Evolutionary conservation across 2,888 invertebrate genomes (phyloP).

Genomic region (Drosophila gaucha): DNA sequence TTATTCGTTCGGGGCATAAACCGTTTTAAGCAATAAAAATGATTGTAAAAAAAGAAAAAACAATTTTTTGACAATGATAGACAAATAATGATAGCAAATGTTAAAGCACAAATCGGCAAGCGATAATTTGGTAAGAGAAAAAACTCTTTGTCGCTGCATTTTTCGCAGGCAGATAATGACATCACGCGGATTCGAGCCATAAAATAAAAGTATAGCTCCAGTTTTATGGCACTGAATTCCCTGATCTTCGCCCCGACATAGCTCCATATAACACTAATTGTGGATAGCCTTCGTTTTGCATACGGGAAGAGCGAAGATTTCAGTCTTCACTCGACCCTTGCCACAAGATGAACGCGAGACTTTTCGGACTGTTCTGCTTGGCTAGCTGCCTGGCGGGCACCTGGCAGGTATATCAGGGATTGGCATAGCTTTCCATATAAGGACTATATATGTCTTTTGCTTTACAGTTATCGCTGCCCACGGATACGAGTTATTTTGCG

Average conservation of each 20-base stretch:
- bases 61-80: background rate
- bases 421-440: background rate
- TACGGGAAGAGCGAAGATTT: background rate
- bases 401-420: conserved; percentile 23
- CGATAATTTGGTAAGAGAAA: no score
- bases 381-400: conserved; percentile 6
- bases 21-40: background rate
- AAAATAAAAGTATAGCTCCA: background rate
- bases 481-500: conserved; percentile 86
- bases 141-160: no score
- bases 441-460: background rate
- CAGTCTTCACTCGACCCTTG: conserved; percentile 24
- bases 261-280: background rate
- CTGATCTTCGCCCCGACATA: background rate
- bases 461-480: conserved; percentile 47
- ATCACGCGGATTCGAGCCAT: background rate
- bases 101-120: background rate
- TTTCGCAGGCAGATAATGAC: background rate
- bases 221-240: background rate
- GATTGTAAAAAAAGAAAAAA: background rate
- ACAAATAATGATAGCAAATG: background rate
- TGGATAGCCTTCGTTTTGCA: conserved; percentile 16
- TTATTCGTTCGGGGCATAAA: background rate
- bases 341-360: conserved; percentile 22
- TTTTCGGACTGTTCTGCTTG: background rate